phyloP scores from a whole-genome alignment of 2,113 vertebrate species.

The Chrysemys picta region DNA sequence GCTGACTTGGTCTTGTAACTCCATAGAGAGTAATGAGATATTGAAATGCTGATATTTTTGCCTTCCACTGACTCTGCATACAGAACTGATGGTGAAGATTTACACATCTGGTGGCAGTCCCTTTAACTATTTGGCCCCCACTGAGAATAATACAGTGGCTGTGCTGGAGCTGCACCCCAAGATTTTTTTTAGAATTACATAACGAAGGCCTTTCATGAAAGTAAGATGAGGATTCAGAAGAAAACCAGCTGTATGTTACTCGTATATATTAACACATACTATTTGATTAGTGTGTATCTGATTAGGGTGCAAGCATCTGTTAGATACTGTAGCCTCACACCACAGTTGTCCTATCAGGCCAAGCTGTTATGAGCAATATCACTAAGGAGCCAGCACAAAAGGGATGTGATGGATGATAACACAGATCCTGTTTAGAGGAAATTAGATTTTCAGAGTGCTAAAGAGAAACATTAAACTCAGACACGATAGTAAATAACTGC shows the following conservation, averaged over 20 bases:
- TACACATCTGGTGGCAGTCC: background rate
- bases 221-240: background rate
- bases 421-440: constrained; percentile 31
- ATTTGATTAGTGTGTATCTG: constrained; percentile 6
- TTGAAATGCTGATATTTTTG: background rate
- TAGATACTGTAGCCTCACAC: background rate
- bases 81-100: background rate
- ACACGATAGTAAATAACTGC: constrained; percentile 16
- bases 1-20: background rate
- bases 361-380: constrained; percentile 36
- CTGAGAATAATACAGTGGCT: background rate
- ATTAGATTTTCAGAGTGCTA: constrained; percentile 53
- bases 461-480: constrained; percentile 34
- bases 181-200: background rate
- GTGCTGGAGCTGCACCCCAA: background rate
- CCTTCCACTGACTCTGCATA: background rate
- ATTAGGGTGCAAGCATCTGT: background rate
- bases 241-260: background rate
- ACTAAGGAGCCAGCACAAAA: constrained; percentile 32
- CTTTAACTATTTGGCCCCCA: background rate
- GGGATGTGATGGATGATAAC: constrained; percentile 30
- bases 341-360: background rate
- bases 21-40: background rate
- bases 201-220: constrained; percentile 2
- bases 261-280: background rate